These are phyloP conservation scores for Euwallacea fornicatus DNA, from an alignment of 1,140 invertebrate species.

Conservation along the genomic window DNA sequence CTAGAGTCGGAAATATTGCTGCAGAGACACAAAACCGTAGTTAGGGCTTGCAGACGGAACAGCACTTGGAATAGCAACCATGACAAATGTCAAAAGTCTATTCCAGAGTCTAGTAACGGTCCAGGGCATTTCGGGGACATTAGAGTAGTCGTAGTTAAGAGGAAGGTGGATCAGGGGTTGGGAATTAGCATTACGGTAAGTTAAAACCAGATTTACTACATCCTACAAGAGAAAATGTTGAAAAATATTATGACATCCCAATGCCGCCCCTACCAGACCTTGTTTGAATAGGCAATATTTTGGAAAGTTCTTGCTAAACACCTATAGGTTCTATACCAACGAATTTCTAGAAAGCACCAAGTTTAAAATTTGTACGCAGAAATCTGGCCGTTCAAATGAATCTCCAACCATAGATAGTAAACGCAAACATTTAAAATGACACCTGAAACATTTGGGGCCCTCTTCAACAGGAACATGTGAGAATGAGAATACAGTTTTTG, in stretches of 20 bases:
- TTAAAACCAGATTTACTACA: background rate
- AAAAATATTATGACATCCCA: background rate
- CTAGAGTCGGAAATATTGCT: constrained; percentile 84
- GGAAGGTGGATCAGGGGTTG: constrained; percentile 71
- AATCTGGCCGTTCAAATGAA: too few relatives aligned
- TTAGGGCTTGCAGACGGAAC: constrained; percentile 59
- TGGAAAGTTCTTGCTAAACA: too few relatives aligned
- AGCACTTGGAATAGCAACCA: constrained; percentile 49
- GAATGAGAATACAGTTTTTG: too few relatives aligned
- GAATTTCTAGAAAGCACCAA: too few relatives aligned
- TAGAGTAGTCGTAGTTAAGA: constrained; percentile 63
- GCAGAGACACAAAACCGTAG: constrained; percentile 81
- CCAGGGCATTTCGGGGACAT: constrained; percentile 55
- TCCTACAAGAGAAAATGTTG: too few relatives aligned
- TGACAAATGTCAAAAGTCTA: constrained; percentile 42
- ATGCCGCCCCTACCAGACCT: background rate
- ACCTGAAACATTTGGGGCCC: too few relatives aligned
- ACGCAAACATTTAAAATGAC: too few relatives aligned
- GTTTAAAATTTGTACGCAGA: too few relatives aligned
- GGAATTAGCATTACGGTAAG: constrained; percentile 81
- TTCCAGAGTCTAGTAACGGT: constrained; percentile 41
- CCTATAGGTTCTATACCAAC: too few relatives aligned
- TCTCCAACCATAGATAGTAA: too few relatives aligned
- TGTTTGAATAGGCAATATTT: too few relatives aligned
- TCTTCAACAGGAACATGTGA: too few relatives aligned